Percentiles rank a stretch among this genome's conserved stretches.
Conservation (phyloP, 2,113 vertebrate genomes). For the Cephalopterus ornatus region DNA sequence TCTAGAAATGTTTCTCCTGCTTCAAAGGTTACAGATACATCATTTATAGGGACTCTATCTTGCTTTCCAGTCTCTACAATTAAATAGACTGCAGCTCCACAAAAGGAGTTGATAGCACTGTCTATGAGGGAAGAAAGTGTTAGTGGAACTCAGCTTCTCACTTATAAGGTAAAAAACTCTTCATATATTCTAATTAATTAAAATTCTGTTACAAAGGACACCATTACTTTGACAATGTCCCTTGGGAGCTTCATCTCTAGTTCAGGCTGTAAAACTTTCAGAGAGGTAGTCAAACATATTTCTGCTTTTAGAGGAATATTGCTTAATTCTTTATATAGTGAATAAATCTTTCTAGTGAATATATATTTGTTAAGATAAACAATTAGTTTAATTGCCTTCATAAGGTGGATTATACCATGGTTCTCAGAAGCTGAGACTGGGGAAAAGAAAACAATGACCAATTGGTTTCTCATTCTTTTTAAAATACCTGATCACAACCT, state of each 20-base stretch:
- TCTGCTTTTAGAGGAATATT: neutral
- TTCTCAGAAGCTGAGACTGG: neutral
- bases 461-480: neutral
- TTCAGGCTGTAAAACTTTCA: neutral
- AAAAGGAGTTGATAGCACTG: neutral
- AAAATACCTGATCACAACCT: neutral
- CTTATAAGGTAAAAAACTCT: neutral
- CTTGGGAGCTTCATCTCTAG: neutral
- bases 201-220: neutral
- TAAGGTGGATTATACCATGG: neutral
- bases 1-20: neutral
- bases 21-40: neutral
- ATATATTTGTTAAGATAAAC: neutral
- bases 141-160: neutral
- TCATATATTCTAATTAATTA: neutral
- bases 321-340: neutral
- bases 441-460: neutral
- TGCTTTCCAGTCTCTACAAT: neutral
- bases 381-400: neutral
- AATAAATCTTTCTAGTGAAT: neutral
- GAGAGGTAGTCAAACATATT: neutral
- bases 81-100: neutral
- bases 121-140: neutral
- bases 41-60: neutral
- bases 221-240: neutral